Base-by-base conservation (phyloP, 2,797 vertebrate species). In the Erethizon dorsatum region DNA sequence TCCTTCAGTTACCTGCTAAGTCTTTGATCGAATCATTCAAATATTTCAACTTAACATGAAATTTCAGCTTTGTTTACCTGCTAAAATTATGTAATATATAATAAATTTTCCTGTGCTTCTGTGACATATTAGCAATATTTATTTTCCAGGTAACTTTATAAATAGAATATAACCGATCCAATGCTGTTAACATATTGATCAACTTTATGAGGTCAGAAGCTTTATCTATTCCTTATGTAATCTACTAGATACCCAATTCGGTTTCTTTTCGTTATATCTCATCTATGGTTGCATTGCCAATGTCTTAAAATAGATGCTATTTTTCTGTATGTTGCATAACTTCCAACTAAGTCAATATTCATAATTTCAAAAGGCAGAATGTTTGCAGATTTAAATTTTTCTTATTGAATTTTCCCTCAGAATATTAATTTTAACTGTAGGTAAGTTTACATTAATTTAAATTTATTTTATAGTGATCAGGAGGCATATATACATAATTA, bases 381-480 rank as follows among this genome's bases (percentile, higher is more conserved):
- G 67, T 92, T 84, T 69, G 14, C 22, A 84, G 31, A 63, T 26
- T 37, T 63, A 67, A 75, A 67, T 5, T 10, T 91, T 2, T 12
- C 73, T 97, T 24, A 71, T 88, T 37, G n/a, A 5, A 73, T 65
- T 11, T n/a, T 0, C 54, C 6, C 7, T 59, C 85, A 86, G 92
- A 83, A 86, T 73, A 92, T 6, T 31, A 63, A 57, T 3, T 63
- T 56, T 75, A 87, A 91, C 26, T 61, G 26, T 37, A 26, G 56
- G 77, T 77, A 78, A 95, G 13, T 80, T 91, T 85, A 82, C 93
- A 89, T 84, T 95, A 83, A 97, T 88, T 47, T 52, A 31, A 78
- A 52, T 33, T 52, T 50, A 47, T 95, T 80, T 97, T 97, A 59
- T 95, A 92, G 52, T 83, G 95, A 95, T 9, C 2, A 87, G 85